Percentiles rank a stretch among this genome's conserved stretches.
These are phyloP conservation scores for Hymenochirus boettgeri DNA, from an alignment of 2,113 vertebrate species.

Conservation along the genomic window DNA sequence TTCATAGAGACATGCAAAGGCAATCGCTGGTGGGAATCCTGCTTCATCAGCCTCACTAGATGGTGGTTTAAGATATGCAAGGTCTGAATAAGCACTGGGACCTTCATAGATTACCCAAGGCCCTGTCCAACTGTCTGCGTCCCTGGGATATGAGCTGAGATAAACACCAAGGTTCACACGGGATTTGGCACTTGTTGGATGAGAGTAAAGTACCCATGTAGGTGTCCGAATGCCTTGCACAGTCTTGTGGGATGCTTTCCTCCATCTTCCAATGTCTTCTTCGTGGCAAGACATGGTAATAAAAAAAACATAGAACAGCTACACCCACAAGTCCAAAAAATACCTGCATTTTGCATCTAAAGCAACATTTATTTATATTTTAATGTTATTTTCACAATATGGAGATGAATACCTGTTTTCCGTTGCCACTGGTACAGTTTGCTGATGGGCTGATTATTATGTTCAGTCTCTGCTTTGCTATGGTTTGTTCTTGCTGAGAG, in stretches of 20 bases:
- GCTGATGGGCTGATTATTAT: neutral
- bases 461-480: neutral
- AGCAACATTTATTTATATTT: too few relatives aligned
- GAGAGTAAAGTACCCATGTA: conserved; percentile 86
- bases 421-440: neutral
- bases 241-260: rapidly evolving
- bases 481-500: neutral
- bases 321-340: neutral
- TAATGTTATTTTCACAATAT: too few relatives aligned
- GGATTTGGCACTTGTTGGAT: conserved; percentile 71
- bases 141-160: conserved; percentile 78
- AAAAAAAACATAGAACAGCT: neutral
- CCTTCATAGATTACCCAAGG: conserved; percentile 92
- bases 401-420: neutral
- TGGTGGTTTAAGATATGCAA: conserved; percentile 72
- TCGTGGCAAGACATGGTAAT: neutral
- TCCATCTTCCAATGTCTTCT: neutral
- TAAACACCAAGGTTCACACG: conserved; percentile 79
- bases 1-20: conserved; percentile 86
- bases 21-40: conserved; percentile 45
- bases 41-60: conserved; percentile 43
- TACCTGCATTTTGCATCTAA: too few relatives aligned
- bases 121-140: conserved; percentile 78
- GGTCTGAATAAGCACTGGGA: conserved; percentile 88
- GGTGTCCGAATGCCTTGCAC: conserved; percentile 56